A percentile compares a stretch with the other conserved stretches of the same genome.
Conservation (phyloP, 2,888 invertebrate genomes). For the Peribatodes rhomboidaria region DNA sequence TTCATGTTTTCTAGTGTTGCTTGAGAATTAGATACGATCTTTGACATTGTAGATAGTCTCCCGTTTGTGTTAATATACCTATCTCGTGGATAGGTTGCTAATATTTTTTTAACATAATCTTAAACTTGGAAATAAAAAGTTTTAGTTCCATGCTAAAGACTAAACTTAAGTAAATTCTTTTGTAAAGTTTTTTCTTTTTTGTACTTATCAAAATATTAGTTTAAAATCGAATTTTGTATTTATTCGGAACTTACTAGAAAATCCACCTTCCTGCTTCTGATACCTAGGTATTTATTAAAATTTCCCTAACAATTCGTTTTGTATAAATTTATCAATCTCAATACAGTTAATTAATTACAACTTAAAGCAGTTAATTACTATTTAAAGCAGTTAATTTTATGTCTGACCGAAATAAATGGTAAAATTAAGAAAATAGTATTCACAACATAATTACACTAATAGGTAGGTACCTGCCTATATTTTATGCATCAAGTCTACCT, state of each 20-base stretch:
- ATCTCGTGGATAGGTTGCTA: slow-evolving; percentile 35
- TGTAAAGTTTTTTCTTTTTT: neutral
- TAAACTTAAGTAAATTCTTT: slow-evolving; percentile 3
- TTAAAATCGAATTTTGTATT: neutral
- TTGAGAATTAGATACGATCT: slow-evolving; percentile 12
- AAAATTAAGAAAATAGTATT: too few relatives aligned
- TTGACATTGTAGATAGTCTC: slow-evolving; percentile 32
- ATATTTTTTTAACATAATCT: slow-evolving; percentile 41
- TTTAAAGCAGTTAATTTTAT: too few relatives aligned
- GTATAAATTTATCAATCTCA: too few relatives aligned
- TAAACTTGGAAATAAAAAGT: slow-evolving; percentile 53
- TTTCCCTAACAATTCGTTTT: too few relatives aligned
- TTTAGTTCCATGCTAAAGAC: neutral
- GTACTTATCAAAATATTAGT: neutral
- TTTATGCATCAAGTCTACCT: too few relatives aligned
- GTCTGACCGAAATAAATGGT: too few relatives aligned
- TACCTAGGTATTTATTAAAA: too few relatives aligned
- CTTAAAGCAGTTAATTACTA: too few relatives aligned
- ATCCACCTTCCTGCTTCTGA: too few relatives aligned
- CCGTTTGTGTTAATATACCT: slow-evolving; percentile 44
- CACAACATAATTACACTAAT: too few relatives aligned
- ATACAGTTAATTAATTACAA: too few relatives aligned
- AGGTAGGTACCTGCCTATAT: too few relatives aligned
- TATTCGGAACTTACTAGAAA: neutral
- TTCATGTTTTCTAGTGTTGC: slow-evolving; percentile 32